phyloP scores from a whole-genome alignment of 2,888 invertebrate genomes.

The Sphecodes monilicornis region DNA sequence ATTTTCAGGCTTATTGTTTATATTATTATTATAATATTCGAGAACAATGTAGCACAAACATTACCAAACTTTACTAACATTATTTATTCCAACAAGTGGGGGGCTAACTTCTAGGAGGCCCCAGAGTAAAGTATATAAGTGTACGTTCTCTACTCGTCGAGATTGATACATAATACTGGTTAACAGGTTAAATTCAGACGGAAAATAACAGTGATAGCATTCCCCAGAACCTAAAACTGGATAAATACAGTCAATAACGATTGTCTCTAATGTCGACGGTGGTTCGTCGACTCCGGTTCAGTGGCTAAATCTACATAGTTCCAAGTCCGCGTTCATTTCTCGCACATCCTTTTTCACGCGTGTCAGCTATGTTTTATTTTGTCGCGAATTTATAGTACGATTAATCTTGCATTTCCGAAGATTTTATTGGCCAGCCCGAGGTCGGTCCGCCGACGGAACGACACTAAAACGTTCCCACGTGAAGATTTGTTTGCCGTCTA shows the following conservation, averaged over 20 bases:
- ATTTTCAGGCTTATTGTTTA: too few relatives aligned
- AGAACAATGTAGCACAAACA: too few relatives aligned
- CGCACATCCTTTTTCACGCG: background rate
- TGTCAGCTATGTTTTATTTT: background rate
- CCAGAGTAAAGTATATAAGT: too few relatives aligned
- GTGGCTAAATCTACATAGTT: background rate
- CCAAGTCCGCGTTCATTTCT: background rate
- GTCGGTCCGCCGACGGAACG: background rate
- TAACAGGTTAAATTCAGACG: too few relatives aligned
- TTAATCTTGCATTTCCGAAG: slow-evolving; percentile 17
- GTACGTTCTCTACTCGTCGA: too few relatives aligned
- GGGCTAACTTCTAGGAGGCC: too few relatives aligned
- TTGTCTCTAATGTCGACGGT: background rate
- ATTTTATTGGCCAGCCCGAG: slow-evolving; percentile 19
- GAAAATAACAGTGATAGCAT: too few relatives aligned
- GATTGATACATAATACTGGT: too few relatives aligned
- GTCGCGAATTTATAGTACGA: slow-evolving; percentile 11
- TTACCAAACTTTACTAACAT: too few relatives aligned
- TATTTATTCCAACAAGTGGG: too few relatives aligned
- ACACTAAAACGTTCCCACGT: background rate
- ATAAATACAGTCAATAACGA: background rate
- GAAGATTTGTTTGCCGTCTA: slow-evolving; percentile 17
- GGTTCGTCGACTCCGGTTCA: background rate
- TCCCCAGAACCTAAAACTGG: too few relatives aligned
- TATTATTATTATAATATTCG: too few relatives aligned